A percentile compares a stretch with the other conserved stretches of the same genome.
phyloP scores from a whole-genome alignment of 2,797 vertebrate genomes.

The Oryzias sinensis region DNA sequence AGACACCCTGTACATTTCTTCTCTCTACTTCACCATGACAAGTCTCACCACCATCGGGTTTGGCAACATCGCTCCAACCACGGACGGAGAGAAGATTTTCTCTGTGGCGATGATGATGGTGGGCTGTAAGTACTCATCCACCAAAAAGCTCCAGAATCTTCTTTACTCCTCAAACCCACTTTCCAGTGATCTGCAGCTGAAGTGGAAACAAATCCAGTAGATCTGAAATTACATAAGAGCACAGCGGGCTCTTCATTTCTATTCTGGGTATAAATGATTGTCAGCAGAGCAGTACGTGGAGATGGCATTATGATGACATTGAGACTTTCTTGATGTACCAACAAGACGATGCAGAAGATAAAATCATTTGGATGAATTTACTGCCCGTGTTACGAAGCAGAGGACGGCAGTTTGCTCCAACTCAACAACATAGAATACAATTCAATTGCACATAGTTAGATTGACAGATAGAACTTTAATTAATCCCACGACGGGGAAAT shows the following conservation, averaged over 20 bases:
- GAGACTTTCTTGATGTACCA: slow-evolving; percentile 24
- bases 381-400: slow-evolving; percentile 12
- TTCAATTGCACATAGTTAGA: too few species aligned
- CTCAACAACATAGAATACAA: too few species aligned
- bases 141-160: slow-evolving; percentile 1
- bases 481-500: too few species aligned
- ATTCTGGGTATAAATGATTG: slow-evolving; percentile 1
- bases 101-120: slow-evolving; percentile 99
- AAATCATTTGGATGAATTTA: slow-evolving; percentile 54
- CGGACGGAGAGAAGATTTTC: slow-evolving; percentile 97
- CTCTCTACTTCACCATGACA: slow-evolving; percentile 99
- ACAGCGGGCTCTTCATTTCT: neutral
- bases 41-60: slow-evolving; percentile 98
- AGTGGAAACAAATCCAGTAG: slow-evolving; percentile 3
- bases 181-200: neutral
- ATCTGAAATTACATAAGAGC: slow-evolving; percentile 24
- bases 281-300: slow-evolving; percentile 22
- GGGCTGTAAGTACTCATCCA: slow-evolving; percentile 85
- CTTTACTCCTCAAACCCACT: neutral
- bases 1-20: slow-evolving; percentile 95
- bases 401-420: too few species aligned
- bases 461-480: too few species aligned
- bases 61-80: slow-evolving; percentile 96
- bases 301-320: neutral
- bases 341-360: slow-evolving; percentile 32